phyloP scores from a whole-genome alignment of 2,797 vertebrate species.

The Phataginus tetradactyla region DNA sequence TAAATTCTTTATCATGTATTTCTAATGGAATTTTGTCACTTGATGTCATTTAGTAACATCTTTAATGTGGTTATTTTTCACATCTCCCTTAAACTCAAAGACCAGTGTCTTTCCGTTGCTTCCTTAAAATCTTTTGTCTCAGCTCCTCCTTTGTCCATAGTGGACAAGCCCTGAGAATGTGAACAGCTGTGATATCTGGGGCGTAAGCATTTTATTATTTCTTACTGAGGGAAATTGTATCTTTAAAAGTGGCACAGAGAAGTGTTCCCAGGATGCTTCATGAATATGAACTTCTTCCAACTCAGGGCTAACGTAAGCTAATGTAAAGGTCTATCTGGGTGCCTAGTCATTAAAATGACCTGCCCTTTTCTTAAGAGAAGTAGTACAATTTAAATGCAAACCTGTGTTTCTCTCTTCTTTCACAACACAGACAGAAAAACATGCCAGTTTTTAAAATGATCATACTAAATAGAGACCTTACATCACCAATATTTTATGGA shows the following conservation, averaged over 20 bases:
- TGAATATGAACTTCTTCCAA: not conserved
- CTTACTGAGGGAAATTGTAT: not conserved
- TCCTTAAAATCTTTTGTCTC: not conserved
- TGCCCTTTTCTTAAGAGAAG: not conserved
- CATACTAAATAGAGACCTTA: not conserved
- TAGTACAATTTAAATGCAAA: conserved; percentile 6
- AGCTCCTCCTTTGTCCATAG: not conserved
- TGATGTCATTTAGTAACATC: not conserved
- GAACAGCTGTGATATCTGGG: not conserved
- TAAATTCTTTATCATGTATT: not conserved
- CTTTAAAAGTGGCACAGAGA: not conserved
- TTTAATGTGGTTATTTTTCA: not conserved
- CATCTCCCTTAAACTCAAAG: not conserved
- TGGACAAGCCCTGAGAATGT: not conserved
- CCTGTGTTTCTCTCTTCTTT: not conserved
- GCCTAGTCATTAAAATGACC: not conserved
- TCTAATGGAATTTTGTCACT: not conserved
- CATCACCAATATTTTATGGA: conserved; percentile 9
- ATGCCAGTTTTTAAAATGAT: not conserved
- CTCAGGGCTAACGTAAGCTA: not conserved
- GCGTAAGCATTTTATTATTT: not conserved
- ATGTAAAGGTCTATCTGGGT: not conserved
- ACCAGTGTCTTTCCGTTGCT: not conserved
- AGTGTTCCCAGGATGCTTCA: not conserved
- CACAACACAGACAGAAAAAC: not conserved